Evolutionary conservation across 2,113 vertebrate species (phyloP), one percentile per base, ranked within the genome.

Genomic region (Glaucidium brasilianum): DNA sequence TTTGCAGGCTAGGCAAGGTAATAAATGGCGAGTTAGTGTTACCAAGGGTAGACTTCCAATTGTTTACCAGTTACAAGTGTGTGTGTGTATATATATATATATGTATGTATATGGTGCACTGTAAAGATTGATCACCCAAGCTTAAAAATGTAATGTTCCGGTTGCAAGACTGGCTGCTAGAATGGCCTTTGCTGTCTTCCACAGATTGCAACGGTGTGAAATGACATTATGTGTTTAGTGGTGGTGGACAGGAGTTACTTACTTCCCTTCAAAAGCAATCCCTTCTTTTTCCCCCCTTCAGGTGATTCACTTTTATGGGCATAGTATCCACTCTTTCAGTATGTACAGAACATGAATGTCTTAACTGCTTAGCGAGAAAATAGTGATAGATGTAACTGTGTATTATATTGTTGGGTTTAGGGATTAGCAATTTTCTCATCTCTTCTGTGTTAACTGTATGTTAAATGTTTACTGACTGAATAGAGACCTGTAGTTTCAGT

Each of bases 1-100:
- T 83, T 88, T 67, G 85, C 80, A 97, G 82, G 45, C 62, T 73
- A 45, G 62, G 34, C 60, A 90, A 63, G 66, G 35, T 71, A 91
- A 32, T 91, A 93, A 96, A 92, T 87, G 84, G 74, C 90, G 64
- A 97, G 93, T 90, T 91, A 81, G 55, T 81, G 59, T 78, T 55
- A 25, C 21, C 22, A 47, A 72, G n/a, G 0, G 2, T 47, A 53
- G 37, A 41, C 68, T 94, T 76, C 39, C 56, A 20, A 56, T 37
- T 35, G n/a, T 8, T 95, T 68, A 29, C 20, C 5, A 3, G 29
- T 53, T 88, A 1, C 21, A 45, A 77, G 50, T 27, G 9, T 35
- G 4, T 11, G 0, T n/a, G 9, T 35, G 4, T 11, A 0, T n/a
- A 9, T 75, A 29, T 45, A 15, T 32, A 45, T 23, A 3, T 23